Conservation (phyloP, 2,797 vertebrate species). For the Luscinia megarhynchos region DNA sequence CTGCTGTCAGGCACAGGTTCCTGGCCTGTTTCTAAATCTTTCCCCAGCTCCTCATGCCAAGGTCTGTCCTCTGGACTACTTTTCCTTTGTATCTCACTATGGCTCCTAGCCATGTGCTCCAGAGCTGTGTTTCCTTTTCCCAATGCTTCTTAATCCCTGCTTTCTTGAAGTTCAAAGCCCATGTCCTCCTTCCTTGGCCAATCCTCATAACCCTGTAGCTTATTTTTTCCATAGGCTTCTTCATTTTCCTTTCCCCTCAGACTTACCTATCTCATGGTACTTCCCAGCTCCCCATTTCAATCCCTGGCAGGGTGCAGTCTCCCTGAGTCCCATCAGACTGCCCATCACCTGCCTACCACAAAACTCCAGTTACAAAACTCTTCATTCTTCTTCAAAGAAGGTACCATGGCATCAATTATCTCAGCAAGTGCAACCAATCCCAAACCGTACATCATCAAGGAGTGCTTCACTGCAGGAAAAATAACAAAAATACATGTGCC, state of each 20-base stretch:
- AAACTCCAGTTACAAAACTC: not conserved
- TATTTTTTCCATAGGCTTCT: not conserved
- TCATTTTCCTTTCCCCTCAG: not conserved
- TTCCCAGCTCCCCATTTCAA: not conserved
- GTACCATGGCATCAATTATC: not conserved
- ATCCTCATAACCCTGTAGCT: not conserved
- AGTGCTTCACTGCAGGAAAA: not conserved
- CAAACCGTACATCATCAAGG: not conserved
- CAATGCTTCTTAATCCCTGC: not conserved
- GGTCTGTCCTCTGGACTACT: not conserved
- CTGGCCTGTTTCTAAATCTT: constrained; percentile 51
- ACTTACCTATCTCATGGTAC: not conserved
- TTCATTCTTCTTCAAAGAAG: not conserved
- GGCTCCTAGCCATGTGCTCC: constrained; percentile 6
- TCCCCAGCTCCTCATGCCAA: constrained; percentile 31
- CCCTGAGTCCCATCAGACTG: not conserved
- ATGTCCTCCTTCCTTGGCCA: not conserved
- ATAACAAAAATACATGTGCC: not conserved
- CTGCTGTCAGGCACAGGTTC: constrained; percentile 54
- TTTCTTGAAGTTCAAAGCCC: not conserved
- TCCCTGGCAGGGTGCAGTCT: not conserved
- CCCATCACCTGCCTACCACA: not conserved
- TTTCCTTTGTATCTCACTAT: not conserved
- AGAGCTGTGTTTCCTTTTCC: not conserved
- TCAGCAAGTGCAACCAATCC: not conserved